Evolutionary conservation across 2,888 invertebrate genomes (phyloP).

Genomic region (Tenthredo notha): DNA sequence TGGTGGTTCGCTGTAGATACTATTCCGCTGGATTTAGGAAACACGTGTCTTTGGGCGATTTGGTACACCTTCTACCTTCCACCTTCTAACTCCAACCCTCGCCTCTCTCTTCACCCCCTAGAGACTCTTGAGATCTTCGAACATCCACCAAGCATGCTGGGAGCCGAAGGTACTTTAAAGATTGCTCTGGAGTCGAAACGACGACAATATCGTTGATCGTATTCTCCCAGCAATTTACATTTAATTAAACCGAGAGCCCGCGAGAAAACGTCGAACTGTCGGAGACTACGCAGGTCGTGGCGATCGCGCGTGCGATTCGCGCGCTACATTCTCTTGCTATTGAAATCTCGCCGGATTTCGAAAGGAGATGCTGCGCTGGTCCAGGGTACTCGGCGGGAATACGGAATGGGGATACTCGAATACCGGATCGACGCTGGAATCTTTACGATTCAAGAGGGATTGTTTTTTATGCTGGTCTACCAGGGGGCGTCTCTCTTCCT

Average conservation of each 20-base stretch:
- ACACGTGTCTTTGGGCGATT: slow-evolving; percentile 46
- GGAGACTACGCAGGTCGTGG: neutral
- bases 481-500: neutral
- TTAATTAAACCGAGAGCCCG: slow-evolving; percentile 77
- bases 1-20: slow-evolving; percentile 11
- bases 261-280: slow-evolving; percentile 40
- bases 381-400: slow-evolving; percentile 30
- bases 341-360: slow-evolving; percentile 51
- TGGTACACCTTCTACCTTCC: slow-evolving; percentile 6
- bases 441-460: slow-evolving; percentile 52
- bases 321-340: slow-evolving; percentile 29
- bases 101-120: neutral
- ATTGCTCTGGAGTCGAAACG: slow-evolving; percentile 50
- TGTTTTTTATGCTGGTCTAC: slow-evolving; percentile 51
- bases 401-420: slow-evolving; percentile 46
- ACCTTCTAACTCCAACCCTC: neutral
- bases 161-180: slow-evolving; percentile 42
- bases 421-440: slow-evolving; percentile 53
- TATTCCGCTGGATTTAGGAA: slow-evolving; percentile 35
- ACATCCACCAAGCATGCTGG: slow-evolving; percentile 31
- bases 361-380: slow-evolving; percentile 20
- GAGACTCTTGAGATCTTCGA: slow-evolving; percentile 30
- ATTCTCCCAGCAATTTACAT: slow-evolving; percentile 77
- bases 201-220: slow-evolving; percentile 65
- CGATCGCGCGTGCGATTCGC: slow-evolving; percentile 45